Evolutionary conservation across 1,140 invertebrate genomes (phyloP).

Genomic region (Psilanteris sp.): DNA sequence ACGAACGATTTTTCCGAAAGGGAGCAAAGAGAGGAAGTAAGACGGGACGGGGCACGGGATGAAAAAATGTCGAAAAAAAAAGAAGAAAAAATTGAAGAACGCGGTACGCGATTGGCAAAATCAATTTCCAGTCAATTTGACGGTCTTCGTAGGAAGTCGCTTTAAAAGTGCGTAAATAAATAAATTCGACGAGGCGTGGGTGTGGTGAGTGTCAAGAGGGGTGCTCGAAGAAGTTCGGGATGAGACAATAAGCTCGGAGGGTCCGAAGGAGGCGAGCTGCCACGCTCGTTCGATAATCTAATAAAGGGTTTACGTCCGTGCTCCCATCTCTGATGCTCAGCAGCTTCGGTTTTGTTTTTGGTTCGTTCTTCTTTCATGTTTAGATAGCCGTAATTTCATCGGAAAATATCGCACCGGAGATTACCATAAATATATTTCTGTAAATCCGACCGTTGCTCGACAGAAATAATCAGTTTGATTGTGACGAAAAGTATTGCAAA

Average conservation of each 20-base stretch:
- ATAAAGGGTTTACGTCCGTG: slow-evolving; percentile 73
- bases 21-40: slow-evolving; percentile 14
- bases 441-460: neutral
- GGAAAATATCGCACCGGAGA: slow-evolving; percentile 66
- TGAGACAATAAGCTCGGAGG: slow-evolving; percentile 76
- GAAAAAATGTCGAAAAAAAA: too few species aligned
- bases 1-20: slow-evolving; percentile 42
- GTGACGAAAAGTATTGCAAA: too few species aligned
- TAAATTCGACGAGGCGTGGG: slow-evolving; percentile 70
- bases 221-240: slow-evolving; percentile 52
- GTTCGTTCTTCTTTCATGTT: slow-evolving; percentile 51
- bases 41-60: too few species aligned
- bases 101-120: slow-evolving; percentile 67
- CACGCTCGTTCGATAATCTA: slow-evolving; percentile 77
- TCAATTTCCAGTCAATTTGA: slow-evolving; percentile 76
- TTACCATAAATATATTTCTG: slow-evolving; percentile 53
- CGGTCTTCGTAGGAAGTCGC: slow-evolving; percentile 66
- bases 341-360: slow-evolving; percentile 24
- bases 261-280: slow-evolving; percentile 63
- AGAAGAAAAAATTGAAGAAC: slow-evolving; percentile 6
- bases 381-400: slow-evolving; percentile 74
- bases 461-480: neutral
- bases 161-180: slow-evolving; percentile 79
- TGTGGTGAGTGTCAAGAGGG: slow-evolving; percentile 60
- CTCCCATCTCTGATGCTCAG: slow-evolving; percentile 41